Base-by-base conservation (phyloP, 1,140 invertebrate genomes). In the Reticulitermes speratus region DNA sequence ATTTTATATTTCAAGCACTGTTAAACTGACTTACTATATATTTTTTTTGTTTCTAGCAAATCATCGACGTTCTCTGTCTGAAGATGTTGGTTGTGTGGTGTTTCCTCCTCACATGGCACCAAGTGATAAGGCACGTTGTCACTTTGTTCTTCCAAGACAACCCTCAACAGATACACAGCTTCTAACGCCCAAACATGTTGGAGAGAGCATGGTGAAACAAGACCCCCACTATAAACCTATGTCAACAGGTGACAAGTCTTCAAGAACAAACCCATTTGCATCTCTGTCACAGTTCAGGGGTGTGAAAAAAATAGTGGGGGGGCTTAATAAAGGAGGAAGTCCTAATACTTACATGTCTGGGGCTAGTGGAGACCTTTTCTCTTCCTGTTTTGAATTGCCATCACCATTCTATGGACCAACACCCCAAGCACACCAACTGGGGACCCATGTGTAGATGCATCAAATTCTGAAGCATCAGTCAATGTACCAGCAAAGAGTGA, bases 251-350 rank as follows among this genome's bases (percentile, higher is more conserved):
- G 90, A 90, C 87, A 75, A 75, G 65, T 75, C 65, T n/a, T 90
- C 90, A 89, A 90, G 91, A 86, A 89, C 90, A 19, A 96, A 96
- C 91, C 95, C 95, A 25, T 96, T 96, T 89, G 94, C 95, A 82
- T 92, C 94, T 6, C 90, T 96, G 21, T 93, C 92, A 12, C 93
- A 94, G 87, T 93, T 94, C 87, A 91, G 94, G 12, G 95, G 95
- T 85, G 95, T 96, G 44, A 96, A 95, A 90, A 96, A 96, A 89
- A 95, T 96, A 84, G 92, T 96, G 16, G 95, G 95, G 86, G 93
- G 92, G 12, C 25, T 82, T 14, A 84, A 82, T 52, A 86, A 86
- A 44, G 69, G 86, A 19, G 44, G 38, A 69, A 90, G 91, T 88
- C 90, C 91, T 45, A 90, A 90, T 85, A 90, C 90, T 19, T 91